Conservation (phyloP, 1,140 invertebrate genomes). For the Sycobia sp. region DNA sequence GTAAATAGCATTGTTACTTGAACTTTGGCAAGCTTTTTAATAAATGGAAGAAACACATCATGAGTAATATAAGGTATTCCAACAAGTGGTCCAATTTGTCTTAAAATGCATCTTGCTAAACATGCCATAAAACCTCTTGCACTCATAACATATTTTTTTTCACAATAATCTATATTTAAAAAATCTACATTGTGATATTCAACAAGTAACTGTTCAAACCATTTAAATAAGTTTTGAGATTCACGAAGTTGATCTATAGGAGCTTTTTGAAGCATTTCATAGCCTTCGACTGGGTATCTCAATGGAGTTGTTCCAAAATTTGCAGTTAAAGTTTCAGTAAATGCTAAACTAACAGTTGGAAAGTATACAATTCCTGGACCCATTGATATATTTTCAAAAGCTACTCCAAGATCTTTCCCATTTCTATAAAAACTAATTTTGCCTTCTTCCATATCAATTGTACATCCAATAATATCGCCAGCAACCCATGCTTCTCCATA, state of each 20-base stretch:
- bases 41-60: constrained; percentile 61
- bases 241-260: constrained; percentile 64
- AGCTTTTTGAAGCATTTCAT: constrained; percentile 69
- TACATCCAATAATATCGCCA: constrained; percentile 82
- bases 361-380: constrained; percentile 80
- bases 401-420: constrained; percentile 74
- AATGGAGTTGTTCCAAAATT: constrained; percentile 81
- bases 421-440: constrained; percentile 73
- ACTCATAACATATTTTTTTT: constrained; percentile 46
- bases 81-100: constrained; percentile 64
- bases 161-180: not conserved
- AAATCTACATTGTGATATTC: constrained; percentile 15
- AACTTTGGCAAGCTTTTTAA: constrained; percentile 50
- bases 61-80: constrained; percentile 65
- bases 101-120: constrained; percentile 62
- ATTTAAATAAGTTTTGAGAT: constrained; percentile 64
- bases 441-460: constrained; percentile 74
- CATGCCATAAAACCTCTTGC: constrained; percentile 58
- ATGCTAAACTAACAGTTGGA: constrained; percentile 76
- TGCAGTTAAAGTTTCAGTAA: constrained; percentile 75
- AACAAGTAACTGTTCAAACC: constrained; percentile 53
- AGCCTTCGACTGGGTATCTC: constrained; percentile 73
- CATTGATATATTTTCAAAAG: constrained; percentile 73
- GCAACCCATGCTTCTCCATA: constrained; percentile 82
- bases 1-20: constrained; percentile 48